Percentiles rank a stretch among this genome's conserved stretches.
Evolutionary conservation across 2,888 invertebrate species (phyloP).

Genomic region (Melanargia galathea): DNA sequence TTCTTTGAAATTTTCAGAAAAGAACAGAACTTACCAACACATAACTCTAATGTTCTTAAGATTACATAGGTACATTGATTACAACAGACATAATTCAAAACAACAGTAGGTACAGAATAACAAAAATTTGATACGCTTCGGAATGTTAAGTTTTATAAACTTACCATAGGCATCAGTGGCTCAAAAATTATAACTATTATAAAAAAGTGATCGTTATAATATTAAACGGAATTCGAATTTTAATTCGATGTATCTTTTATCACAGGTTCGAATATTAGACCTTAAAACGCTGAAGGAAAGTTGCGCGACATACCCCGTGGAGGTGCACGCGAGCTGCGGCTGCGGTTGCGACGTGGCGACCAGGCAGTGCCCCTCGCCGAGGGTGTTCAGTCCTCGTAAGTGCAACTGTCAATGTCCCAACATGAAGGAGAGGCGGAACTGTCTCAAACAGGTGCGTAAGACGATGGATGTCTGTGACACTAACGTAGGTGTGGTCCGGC

Average conservation of each 20-base stretch:
- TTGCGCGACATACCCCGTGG: constrained; percentile 65
- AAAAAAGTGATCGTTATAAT: no score
- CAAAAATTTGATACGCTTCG: no score
- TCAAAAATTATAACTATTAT: no score
- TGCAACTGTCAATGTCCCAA: constrained; percentile 77
- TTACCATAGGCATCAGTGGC: no score
- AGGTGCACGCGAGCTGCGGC: constrained; percentile 68
- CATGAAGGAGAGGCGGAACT: constrained; percentile 65
- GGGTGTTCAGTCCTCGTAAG: constrained; percentile 76
- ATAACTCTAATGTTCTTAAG: no score
- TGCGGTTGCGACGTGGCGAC: constrained; percentile 59
- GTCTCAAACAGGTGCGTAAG: constrained; percentile 76
- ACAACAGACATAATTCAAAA: no score
- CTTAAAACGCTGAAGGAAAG: constrained; percentile 66
- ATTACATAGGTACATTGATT: no score
- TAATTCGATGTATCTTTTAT: neutral
- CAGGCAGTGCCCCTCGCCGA: constrained; percentile 58
- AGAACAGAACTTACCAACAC: no score
- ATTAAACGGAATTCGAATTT: no score
- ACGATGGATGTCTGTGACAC: constrained; percentile 75
- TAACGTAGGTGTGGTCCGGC: constrained; percentile 57
- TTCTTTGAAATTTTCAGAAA: no score
- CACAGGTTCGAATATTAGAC: constrained; percentile 69
- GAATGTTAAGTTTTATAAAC: no score
- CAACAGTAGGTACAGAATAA: no score